Evolutionary conservation across 2,888 invertebrate genomes (phyloP), one percentile per base, ranked within the genome.

Genomic region (Pecten maximus): DNA sequence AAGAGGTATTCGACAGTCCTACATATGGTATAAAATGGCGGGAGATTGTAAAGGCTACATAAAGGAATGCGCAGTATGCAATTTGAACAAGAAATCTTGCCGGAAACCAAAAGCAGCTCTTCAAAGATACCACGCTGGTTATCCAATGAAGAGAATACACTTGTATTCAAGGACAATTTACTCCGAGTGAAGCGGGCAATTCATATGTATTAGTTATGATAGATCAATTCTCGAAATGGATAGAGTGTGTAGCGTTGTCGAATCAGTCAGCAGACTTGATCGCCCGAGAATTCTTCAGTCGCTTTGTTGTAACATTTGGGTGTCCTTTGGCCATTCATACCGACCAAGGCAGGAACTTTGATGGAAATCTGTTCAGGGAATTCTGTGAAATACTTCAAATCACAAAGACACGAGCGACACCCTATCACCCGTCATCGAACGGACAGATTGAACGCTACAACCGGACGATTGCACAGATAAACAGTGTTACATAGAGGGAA

Each of bases 271-370:
- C 92, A 15, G 54, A 90, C 19, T 6, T 87, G 0, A 87, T 87
- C 4, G 91, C 91, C 4, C 15, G 88, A 19, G 87, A 39, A 19
- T 48, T 91, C 15, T 2, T 89, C 10, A 39, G 48, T 2, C 39
- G 54, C 4, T 89, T 91, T 40, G 35, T 92, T 19, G 35, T 60
- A 1, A 54, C 74, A 2, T 92, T 91, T 90, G 92, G 93, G 2
- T 91, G 92, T 40, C 92, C 92, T 12, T 44, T 91, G n/a, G 48
- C 88, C 16, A 50, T 93, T 15, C 86, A 91, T 15, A 91, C 93
- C 35, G 90, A 92, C 40, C 91, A 91, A 28, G 91, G 92, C 19
- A 54, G 40, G 40, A 92, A 91, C 39, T 89, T 92, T 23, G 88
- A 92, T 28, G 87, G 89, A n/a, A n/a, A n/a, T n/a, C n/a, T n/a